A percentile compares a stretch with the other conserved stretches of the same genome.
Evolutionary conservation across 2,113 vertebrate species (phyloP).

Genomic region (Cinclus mexicanus): DNA sequence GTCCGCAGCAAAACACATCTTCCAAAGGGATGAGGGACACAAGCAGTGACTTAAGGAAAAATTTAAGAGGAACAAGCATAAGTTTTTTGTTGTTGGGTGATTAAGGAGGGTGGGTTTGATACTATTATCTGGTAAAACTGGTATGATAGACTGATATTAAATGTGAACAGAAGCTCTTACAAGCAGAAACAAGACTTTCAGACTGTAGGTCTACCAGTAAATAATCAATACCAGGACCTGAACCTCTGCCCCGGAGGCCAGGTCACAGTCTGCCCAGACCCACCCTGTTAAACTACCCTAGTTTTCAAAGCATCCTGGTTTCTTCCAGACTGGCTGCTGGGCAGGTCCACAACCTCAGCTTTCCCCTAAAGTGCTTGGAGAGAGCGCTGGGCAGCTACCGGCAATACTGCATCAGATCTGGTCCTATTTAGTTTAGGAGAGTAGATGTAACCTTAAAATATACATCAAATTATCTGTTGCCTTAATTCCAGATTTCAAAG

Average conservation of each 20-base stretch:
- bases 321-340: neutral
- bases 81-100: neutral
- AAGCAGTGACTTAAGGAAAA: neutral
- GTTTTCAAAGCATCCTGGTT: neutral
- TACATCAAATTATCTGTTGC: conserved; percentile 31
- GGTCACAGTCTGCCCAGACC: neutral
- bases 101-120: neutral
- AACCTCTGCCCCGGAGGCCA: neutral
- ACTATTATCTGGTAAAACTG: neutral
- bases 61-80: neutral
- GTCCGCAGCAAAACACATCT: neutral
- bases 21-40: fast-evolving
- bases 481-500: conserved; percentile 58
- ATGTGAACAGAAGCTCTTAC: neutral
- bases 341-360: neutral
- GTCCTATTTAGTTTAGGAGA: neutral
- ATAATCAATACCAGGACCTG: neutral
- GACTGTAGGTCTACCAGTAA: neutral
- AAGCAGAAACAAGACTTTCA: neutral
- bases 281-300: neutral
- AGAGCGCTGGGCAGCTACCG: fast-evolving
- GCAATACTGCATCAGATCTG: neutral
- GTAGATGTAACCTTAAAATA: neutral
- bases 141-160: neutral
- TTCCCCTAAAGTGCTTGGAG: neutral